phyloP scores from a whole-genome alignment of 92 coral and sea anemone species.

The Paragorgia papillata region DNA sequence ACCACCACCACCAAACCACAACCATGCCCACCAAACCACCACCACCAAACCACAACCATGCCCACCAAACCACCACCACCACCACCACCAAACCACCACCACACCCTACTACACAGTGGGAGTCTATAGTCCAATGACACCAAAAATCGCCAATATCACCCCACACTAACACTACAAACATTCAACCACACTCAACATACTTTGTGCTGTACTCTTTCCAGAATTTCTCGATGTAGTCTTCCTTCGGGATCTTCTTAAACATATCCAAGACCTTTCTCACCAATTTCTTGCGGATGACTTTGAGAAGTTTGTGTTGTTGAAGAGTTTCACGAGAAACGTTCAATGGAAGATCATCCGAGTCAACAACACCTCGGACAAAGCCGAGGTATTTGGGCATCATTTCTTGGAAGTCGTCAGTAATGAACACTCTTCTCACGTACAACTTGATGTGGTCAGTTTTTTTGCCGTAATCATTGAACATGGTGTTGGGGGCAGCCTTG shows the following conservation, averaged over 20 bases:
- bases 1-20: no score
- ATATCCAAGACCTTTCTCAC: slow-evolving; percentile 98
- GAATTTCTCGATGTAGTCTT: slow-evolving; percentile 92
- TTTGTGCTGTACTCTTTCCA: slow-evolving; percentile 99
- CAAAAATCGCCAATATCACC: no score
- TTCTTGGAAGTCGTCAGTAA: slow-evolving; percentile 99
- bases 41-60: no score
- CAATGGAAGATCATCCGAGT: slow-evolving; percentile 96
- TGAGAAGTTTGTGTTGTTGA: slow-evolving; percentile 97
- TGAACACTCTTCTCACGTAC: slow-evolving; percentile 97
- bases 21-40: no score
- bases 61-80: no score
- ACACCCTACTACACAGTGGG: no score
- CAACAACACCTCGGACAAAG: slow-evolving; percentile 90
- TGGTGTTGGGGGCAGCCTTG: slow-evolving; percentile 69
- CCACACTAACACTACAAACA: no score
- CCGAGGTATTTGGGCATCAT: slow-evolving; percentile 99
- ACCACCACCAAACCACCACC: no score
- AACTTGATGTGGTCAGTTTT: slow-evolving; percentile 94
- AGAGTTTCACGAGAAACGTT: slow-evolving; percentile 97
- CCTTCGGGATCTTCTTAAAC: slow-evolving; percentile 99
- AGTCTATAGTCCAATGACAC: no score
- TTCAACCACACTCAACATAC: slow-evolving; percentile 57
- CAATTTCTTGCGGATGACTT: slow-evolving; percentile 96
- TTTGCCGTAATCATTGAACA: slow-evolving; percentile 98